A percentile compares a stretch with the other conserved stretches of the same genome.
Evolutionary conservation across 2,888 invertebrate genomes (phyloP).

Genomic region (Lochmaea capreae): DNA sequence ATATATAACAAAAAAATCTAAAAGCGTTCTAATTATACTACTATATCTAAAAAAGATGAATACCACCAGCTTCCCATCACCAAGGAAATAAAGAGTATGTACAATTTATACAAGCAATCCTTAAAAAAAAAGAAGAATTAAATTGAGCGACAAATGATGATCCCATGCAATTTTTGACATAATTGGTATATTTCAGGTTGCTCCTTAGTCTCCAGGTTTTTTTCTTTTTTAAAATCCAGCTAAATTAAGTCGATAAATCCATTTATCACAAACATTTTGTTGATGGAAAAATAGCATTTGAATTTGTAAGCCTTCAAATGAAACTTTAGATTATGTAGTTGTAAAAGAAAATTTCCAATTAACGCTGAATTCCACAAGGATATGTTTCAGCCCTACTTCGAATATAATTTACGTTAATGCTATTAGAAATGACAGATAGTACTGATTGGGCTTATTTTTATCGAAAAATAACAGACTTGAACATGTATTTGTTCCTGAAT

Average conservation of each 20-base stretch:
- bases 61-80: constrained; percentile 40
- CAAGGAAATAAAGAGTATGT: constrained; percentile 46
- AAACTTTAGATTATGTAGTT: not conserved
- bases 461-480: too few relatives aligned
- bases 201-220: not conserved
- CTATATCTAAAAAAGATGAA: constrained; percentile 30
- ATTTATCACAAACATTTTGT: not conserved
- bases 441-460: too few relatives aligned
- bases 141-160: constrained; percentile 35
- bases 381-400: too few relatives aligned
- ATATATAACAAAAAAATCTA: constrained; percentile 5
- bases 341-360: not conserved
- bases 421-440: too few relatives aligned
- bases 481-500: not conserved
- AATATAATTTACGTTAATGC: too few relatives aligned
- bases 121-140: constrained; percentile 29
- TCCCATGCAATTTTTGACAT: constrained; percentile 13
- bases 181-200: not conserved
- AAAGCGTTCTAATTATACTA: constrained; percentile 19
- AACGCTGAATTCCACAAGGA: too few relatives aligned
- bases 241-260: not conserved
- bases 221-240: not conserved
- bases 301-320: not conserved
- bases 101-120: constrained; percentile 43
- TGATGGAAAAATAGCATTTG: constrained; percentile 3